These are phyloP conservation scores for Eupeodes corollae DNA, from an alignment of 1,140 invertebrate genomes.

Conservation along the genomic window DNA sequence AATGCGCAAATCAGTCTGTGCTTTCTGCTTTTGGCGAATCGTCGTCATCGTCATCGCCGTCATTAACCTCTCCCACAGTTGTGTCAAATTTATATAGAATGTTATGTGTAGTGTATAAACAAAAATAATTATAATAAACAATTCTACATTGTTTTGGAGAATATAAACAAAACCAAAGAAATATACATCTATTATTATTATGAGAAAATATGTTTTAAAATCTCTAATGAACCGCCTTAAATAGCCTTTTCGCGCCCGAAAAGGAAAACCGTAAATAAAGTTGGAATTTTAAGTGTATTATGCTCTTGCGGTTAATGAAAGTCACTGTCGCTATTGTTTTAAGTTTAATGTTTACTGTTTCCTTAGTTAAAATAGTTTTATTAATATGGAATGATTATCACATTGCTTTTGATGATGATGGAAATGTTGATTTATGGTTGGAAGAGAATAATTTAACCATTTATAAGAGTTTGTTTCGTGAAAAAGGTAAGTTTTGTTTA, in stretches of 20 bases:
- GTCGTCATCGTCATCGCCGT: too few species aligned
- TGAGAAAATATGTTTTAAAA: too few species aligned
- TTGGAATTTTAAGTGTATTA: constrained; percentile 11
- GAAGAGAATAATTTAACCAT: constrained; percentile 54
- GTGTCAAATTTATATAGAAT: neutral
- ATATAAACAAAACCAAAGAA: too few species aligned
- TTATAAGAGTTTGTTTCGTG: constrained; percentile 53
- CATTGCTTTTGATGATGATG: constrained; percentile 7
- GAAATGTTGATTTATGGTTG: constrained; percentile 55
- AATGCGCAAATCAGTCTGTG: too few species aligned
- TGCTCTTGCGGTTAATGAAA: constrained; percentile 30
- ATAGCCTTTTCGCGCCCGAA: neutral
- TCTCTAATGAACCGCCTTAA: too few species aligned
- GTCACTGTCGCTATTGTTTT: constrained; percentile 27
- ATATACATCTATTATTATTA: too few species aligned
- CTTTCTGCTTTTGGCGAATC: neutral
- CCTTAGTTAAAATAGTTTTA: constrained; percentile 31
- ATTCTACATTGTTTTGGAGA: too few species aligned
- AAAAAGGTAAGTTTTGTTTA: constrained; percentile 49
- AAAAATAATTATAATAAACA: neutral
- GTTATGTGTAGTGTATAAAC: neutral
- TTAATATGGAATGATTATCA: constrained; percentile 30
- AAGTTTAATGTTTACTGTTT: constrained; percentile 36
- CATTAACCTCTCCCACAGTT: neutral
- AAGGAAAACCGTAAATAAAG: neutral